Evolutionary conservation across 2,888 invertebrate genomes (phyloP).

Genomic region (Tiphia femorata): DNA sequence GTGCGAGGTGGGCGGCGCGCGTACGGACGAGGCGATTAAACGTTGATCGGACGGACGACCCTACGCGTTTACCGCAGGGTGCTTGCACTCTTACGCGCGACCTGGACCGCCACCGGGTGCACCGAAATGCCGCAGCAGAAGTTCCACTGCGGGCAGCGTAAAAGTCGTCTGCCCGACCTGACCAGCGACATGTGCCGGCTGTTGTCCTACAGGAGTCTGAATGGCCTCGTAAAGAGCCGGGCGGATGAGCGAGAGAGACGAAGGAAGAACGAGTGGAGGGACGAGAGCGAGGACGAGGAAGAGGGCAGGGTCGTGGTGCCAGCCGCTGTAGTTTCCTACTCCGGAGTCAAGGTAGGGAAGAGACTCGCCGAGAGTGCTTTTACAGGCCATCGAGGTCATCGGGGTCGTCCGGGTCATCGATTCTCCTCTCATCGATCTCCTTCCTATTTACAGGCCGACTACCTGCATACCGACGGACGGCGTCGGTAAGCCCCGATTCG

Average conservation of each 20-base stretch:
- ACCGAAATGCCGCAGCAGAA: conserved; percentile 54
- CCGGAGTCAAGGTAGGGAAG: conserved; percentile 36
- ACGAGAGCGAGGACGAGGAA: conserved; percentile 25
- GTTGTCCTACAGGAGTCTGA: conserved; percentile 53
- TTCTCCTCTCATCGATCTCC: neutral
- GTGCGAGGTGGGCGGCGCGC: no score
- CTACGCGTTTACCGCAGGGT: no score
- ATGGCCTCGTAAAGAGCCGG: conserved; percentile 36
- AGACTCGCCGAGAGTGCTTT: neutral
- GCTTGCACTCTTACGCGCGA: neutral
- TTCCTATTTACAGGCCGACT: no score
- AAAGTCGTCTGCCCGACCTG: conserved; percentile 50
- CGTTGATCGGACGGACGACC: no score
- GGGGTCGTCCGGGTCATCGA: conserved; percentile 8
- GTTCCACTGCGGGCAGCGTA: conserved; percentile 50
- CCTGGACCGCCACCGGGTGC: neutral
- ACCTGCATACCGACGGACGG: no score
- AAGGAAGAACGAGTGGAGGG: conserved; percentile 28
- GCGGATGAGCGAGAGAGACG: conserved; percentile 25
- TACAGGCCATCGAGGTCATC: conserved; percentile 2
- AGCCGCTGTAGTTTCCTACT: no score
- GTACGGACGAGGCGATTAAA: no score
- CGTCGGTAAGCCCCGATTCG: no score
- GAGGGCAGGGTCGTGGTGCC: no score
- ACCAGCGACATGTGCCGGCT: conserved; percentile 56